Base-by-base conservation (phyloP, 2,113 vertebrate species). In the Crotalus horridus region DNA sequence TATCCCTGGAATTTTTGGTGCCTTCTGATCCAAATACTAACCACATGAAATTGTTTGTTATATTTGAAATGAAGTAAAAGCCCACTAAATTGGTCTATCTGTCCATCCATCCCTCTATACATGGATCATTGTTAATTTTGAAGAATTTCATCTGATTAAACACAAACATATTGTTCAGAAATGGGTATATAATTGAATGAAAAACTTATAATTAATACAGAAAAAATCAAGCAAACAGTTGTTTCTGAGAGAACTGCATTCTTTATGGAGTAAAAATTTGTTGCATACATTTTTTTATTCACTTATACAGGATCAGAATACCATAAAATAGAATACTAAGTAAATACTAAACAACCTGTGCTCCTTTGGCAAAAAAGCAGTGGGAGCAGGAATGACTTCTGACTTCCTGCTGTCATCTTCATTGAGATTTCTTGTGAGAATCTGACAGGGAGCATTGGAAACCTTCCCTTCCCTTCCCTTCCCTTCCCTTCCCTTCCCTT, bases 141-240 rank as follows among this genome's bases (percentile, higher is more conserved):
- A 24, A 48, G 54, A 85, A 9, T 24, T 54, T 23, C 48, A 69
- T 10, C 59, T 54, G 69, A 54, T 81, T 81, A 87, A 87, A 92
- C 94, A 90, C 58, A 58, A 55, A 61, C 81, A 81, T 93, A 94
- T 51, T 89, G 91, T 24, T 90, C 46, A 55, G 54, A 74, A 74
- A 48, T 94, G 20, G 74, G 0, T 48, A 39, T 46, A 90, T 87
- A 95, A 58, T 92, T 64, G 91, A 87, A 24, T 33, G 89, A 95
- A 91, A 55, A 89, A 46, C 13, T 15, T 90, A 64, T 54, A 15
- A 33, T 90, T 93, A 91, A 94, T 55, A 74, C 29, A 53, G 85
- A 91, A 56, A 85, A 85, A 43, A 20, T 85, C 56, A 6, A 59
- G 11, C 13, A 74, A 93, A 8, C 0, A 13, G 87, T 43, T 58